Base-by-base conservation (phyloP, 2,888 invertebrate species). In the Thera obeliscata region DNA sequence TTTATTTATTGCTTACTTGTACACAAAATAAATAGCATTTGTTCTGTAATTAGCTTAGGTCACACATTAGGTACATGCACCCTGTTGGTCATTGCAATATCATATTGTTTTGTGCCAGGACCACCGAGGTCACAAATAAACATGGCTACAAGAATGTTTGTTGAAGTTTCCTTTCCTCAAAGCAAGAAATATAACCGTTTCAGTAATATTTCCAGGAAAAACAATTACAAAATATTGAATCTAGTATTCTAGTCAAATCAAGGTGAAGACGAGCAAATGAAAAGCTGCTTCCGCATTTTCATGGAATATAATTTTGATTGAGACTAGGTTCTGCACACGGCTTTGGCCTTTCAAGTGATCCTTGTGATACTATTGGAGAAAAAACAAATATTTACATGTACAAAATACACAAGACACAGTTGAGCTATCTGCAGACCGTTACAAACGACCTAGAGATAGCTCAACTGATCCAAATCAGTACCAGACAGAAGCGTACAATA, bases 181-280 rank as follows among this genome's bases (percentile, higher is more conserved):
- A 38, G n/a, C 38, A 56, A 38, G 48, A 48, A 61, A 56, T 56
- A 50, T 56, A 50, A 43, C 62, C 49, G 56, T 55, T 55, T 33
- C 12, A 60, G 54, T 33, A 11, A 60, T 62, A 52, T 63, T 66
- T 71, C 74, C 72, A 74, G 78, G 77, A 79, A 80, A 75, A 80
- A 78, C 75, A 75, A 75, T 76, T 72, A 70, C 66, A 73, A 78
- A 80, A 0, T 41, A 50, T 48, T 65, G 65, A 65, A 69, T 69
- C 69, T 81, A 69, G 72, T 79, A 86, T 86, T 85, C 84, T 76
- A 76, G 63, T 22, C 74, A 67, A 60, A 75, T 74, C 83, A 81
- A 86, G 86, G 85, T 36, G 60, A 56, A 57, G 67, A 58, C 74
- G 78, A 76, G 67, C 68, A 74, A 68, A 71, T 72, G 70, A 61